Base-by-base conservation (phyloP, 2,113 vertebrate genomes). In the Anarrhichthys ocellatus region DNA sequence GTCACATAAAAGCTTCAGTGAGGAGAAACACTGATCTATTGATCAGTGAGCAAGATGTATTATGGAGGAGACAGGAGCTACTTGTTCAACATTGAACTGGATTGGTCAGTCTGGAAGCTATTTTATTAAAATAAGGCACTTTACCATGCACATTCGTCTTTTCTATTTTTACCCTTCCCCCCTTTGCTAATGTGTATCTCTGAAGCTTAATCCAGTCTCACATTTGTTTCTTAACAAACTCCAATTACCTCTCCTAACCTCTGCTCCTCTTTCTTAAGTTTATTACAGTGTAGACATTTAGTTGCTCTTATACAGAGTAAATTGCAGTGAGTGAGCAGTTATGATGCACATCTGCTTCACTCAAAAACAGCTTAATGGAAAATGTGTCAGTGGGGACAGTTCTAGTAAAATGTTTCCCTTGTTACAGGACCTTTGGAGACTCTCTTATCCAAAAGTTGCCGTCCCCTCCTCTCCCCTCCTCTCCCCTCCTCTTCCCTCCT, bases 81-180 rank as follows among this genome's bases (percentile, higher is more conserved):
- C 66, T 68, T 68, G 68, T 86, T 85, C 42, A 59, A 69, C 27
- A 27, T 72, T 32, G 36, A 81, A 66, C 59, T 38, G 62, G 50
- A 84, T 76, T 68, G 52, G 73, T 74, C 66, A 54, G 76, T 74
- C 15, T 88, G 42, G 34, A 65, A 77, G 15, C 54, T 69, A n/a
- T 40, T 72, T 18, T 34, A 34, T 34, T 34, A 44, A 42, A 63
- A 62, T 32, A 46, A 17, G 62, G n/a, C 36, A 9, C 40, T 8
- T n/a, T 32, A 14, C 2, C 2, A 11, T 56, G 56, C 1, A n/a
- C 9, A 0, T 15, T 50, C 7, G n/a, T 85, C 46, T 62, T 71
- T 68, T 71, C 22, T 20, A 5, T 70, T 72, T 7, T 22, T 52
- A 24, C 15, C 76, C 73, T 76, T 34, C 42, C 56, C 38, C 6